phyloP scores from a whole-genome alignment of 2,888 invertebrate species.

The Ptilodon capucinus region DNA sequence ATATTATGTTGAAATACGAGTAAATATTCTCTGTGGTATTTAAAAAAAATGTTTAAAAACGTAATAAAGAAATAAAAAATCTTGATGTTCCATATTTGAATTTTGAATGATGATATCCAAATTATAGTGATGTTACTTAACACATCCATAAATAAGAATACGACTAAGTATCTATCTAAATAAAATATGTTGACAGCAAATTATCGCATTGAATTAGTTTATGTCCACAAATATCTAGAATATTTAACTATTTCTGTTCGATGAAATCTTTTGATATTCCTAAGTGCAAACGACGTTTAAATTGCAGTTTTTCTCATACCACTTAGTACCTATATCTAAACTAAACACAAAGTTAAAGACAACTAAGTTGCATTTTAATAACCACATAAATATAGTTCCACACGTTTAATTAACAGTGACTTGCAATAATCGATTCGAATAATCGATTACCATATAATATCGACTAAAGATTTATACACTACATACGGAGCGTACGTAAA shows the following conservation, averaged over 20 bases:
- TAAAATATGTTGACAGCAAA: no score
- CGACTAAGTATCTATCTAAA: no score
- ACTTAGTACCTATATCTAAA: constrained; percentile 17
- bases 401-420: constrained; percentile 42
- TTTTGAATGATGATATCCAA: no score
- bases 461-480: constrained; percentile 17
- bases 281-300: background rate
- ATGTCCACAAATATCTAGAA: no score
- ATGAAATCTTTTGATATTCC: background rate
- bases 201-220: no score
- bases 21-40: no score
- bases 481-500: constrained; percentile 37
- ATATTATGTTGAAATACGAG: constrained; percentile 1
- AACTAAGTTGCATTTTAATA: constrained; percentile 14
- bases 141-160: no score
- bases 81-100: no score
- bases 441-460: constrained; percentile 32
- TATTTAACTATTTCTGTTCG: no score
- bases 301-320: constrained; percentile 2
- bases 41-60: no score
- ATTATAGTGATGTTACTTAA: no score
- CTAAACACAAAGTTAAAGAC: constrained; percentile 16
- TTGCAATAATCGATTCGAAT: constrained; percentile 71
- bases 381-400: constrained; percentile 36
- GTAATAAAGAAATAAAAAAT: no score